These are phyloP conservation scores for Limulus polyphemus DNA, from an alignment of 2,888 invertebrate species.

Conservation along the genomic window DNA sequence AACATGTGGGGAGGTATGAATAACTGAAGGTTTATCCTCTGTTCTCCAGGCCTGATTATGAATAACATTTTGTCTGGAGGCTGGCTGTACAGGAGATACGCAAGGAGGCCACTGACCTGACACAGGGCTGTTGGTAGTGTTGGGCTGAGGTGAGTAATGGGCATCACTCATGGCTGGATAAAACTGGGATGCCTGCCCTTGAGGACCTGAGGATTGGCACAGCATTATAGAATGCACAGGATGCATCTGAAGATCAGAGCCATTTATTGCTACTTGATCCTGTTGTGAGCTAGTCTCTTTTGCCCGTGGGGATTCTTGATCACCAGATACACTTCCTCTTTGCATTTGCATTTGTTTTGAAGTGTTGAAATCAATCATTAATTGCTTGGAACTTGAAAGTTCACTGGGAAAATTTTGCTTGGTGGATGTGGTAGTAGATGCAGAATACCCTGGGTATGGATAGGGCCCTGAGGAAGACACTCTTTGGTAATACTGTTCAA, in stretches of 20 bases:
- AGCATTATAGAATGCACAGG: background rate
- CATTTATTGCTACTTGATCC: no score
- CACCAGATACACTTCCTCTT: constrained; percentile 24
- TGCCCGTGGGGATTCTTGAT: constrained; percentile 28
- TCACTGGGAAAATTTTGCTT: constrained; percentile 26
- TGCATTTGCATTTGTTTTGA: constrained; percentile 71
- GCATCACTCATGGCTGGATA: constrained; percentile 37
- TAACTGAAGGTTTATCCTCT: constrained; percentile 25
- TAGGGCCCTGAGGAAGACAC: constrained; percentile 16
- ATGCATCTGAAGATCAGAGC: constrained; percentile 24
- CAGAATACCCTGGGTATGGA: no score
- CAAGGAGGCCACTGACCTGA: no score
- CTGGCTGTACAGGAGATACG: constrained; percentile 30
- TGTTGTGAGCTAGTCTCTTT: no score
- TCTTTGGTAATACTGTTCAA: constrained; percentile 26
- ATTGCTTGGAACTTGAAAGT: constrained; percentile 52
- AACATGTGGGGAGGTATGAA: constrained; percentile 28
- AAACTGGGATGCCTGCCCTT: constrained; percentile 9
- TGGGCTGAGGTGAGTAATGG: no score
- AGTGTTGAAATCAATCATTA: constrained; percentile 90
- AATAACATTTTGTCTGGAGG: constrained; percentile 54
- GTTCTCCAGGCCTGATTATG: constrained; percentile 32
- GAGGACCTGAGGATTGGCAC: constrained; percentile 16
- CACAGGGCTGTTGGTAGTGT: no score
- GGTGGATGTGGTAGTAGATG: constrained; percentile 19